Percentiles rank a stretch among this genome's conserved stretches.
These are phyloP conservation scores for Yponomeuta cagnagella DNA, from an alignment of 2,888 invertebrate species.

Conservation along the genomic window DNA sequence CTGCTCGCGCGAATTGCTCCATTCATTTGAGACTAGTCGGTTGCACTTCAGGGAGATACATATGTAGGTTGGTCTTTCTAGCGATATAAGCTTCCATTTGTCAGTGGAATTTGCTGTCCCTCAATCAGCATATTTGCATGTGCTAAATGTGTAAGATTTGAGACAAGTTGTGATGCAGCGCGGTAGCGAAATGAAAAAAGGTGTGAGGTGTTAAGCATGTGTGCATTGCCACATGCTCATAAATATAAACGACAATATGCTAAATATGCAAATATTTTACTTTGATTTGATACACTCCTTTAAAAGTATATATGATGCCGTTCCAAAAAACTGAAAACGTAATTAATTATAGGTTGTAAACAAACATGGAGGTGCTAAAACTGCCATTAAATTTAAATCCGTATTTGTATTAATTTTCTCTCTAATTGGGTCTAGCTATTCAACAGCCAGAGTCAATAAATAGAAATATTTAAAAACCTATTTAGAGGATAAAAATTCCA, in stretches of 20 bases:
- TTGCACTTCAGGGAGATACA: constrained; percentile 9
- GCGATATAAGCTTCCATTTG: background rate
- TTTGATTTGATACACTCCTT: background rate
- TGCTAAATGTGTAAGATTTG: background rate
- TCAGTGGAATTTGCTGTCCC: background rate
- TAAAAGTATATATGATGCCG: background rate
- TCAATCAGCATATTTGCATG: background rate
- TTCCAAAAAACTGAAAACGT: background rate
- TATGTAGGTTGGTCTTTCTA: background rate
- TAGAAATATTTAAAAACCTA: background rate
- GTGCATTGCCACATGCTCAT: background rate
- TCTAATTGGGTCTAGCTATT: constrained; percentile 6
- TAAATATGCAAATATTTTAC: background rate
- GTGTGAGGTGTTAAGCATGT: background rate
- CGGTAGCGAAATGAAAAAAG: background rate
- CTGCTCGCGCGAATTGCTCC: constrained; percentile 60
- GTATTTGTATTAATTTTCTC: constrained; percentile 4
- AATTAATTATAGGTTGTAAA: constrained; percentile 12
- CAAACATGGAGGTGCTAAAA: constrained; percentile 12
- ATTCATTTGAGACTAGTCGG: constrained; percentile 41
- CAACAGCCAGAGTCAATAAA: background rate
- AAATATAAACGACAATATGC: background rate
- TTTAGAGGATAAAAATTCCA: no score
- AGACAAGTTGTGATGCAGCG: no score
- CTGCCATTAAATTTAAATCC: constrained; percentile 3